Percentiles rank a stretch among this genome's conserved stretches.
phyloP scores from a whole-genome alignment of 2,888 invertebrate genomes.

The Aleiodes alternator region DNA sequence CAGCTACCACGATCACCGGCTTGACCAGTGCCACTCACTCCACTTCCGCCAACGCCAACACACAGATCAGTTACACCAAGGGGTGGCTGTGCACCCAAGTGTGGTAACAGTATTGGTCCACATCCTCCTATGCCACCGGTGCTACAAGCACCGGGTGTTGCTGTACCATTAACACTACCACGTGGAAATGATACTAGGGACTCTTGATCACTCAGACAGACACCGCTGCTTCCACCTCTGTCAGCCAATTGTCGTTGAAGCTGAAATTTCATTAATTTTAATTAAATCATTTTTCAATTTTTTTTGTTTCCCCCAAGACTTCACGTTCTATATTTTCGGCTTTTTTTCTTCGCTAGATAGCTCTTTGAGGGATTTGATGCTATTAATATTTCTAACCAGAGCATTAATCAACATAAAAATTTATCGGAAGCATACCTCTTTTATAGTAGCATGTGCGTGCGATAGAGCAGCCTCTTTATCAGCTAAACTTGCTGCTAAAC shows the following conservation, averaged over 20 bases:
- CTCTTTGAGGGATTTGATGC: too few relatives aligned
- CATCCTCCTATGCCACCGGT: constrained; percentile 73
- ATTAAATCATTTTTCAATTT: constrained; percentile 47
- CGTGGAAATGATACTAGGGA: constrained; percentile 84
- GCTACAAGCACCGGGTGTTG: constrained; percentile 72
- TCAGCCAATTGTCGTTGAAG: constrained; percentile 81
- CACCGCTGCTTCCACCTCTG: constrained; percentile 73
- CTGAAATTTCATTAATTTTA: constrained; percentile 54
- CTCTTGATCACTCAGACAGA: constrained; percentile 90
- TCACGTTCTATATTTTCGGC: too few relatives aligned
- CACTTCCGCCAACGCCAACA: constrained; percentile 59
- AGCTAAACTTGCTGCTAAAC: constrained; percentile 91
- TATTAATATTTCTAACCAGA: background rate
- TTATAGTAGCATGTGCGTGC: constrained; percentile 89
- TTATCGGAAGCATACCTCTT: constrained; percentile 79
- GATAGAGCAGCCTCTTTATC: constrained; percentile 90
- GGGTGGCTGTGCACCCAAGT: constrained; percentile 72
- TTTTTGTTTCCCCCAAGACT: constrained; percentile 32
- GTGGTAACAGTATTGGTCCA: constrained; percentile 72
- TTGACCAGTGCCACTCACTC: constrained; percentile 74
- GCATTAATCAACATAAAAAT: constrained; percentile 28
- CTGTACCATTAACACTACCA: constrained; percentile 79
- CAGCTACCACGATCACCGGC: constrained; percentile 88
- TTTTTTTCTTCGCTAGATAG: too few relatives aligned
- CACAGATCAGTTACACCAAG: constrained; percentile 68